Evolutionary conservation across 2,888 invertebrate genomes (phyloP).

Genomic region (Schizotus pectinicornis): DNA sequence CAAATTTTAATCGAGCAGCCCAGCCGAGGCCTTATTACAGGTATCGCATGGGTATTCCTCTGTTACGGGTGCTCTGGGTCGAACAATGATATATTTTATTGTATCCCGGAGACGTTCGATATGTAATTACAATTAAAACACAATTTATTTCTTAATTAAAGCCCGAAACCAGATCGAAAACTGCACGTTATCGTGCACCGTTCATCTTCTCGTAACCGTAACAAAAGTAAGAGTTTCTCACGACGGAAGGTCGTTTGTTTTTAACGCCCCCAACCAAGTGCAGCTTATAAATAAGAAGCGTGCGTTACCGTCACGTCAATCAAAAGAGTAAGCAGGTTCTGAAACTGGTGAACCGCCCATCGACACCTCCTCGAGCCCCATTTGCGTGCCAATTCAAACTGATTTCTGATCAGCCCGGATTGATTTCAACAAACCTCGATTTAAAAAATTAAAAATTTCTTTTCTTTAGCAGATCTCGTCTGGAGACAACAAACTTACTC

Average conservation of each 20-base stretch:
- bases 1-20: slow-evolving; percentile 36
- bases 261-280: slow-evolving; percentile 20
- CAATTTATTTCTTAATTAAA: slow-evolving; percentile 31
- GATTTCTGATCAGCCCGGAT: too few relatives aligned
- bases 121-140: slow-evolving; percentile 29
- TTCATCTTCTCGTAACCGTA: slow-evolving; percentile 1
- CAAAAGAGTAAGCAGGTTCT: slow-evolving; percentile 26
- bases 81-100: slow-evolving; percentile 32
- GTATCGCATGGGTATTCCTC: slow-evolving; percentile 22
- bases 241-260: slow-evolving; percentile 24
- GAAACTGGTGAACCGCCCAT: slow-evolving; percentile 21
- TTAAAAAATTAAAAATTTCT: too few relatives aligned
- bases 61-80: not conserved
- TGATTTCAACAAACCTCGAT: too few relatives aligned
- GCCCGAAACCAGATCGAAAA: slow-evolving; percentile 1
- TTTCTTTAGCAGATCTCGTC: too few relatives aligned
- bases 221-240: slow-evolving; percentile 19
- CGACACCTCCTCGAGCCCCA: slow-evolving; percentile 26
- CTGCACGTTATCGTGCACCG: not conserved
- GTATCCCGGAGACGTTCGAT: slow-evolving; percentile 14
- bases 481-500: too few relatives aligned
- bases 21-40: slow-evolving; percentile 31
- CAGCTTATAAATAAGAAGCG: slow-evolving; percentile 26
- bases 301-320: slow-evolving; percentile 30
- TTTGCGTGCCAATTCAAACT: too few relatives aligned